Evolutionary conservation across 2,888 invertebrate genomes (phyloP), one percentile per base, ranked within the genome.

Genomic region (Trichogramma dendrolimi): DNA sequence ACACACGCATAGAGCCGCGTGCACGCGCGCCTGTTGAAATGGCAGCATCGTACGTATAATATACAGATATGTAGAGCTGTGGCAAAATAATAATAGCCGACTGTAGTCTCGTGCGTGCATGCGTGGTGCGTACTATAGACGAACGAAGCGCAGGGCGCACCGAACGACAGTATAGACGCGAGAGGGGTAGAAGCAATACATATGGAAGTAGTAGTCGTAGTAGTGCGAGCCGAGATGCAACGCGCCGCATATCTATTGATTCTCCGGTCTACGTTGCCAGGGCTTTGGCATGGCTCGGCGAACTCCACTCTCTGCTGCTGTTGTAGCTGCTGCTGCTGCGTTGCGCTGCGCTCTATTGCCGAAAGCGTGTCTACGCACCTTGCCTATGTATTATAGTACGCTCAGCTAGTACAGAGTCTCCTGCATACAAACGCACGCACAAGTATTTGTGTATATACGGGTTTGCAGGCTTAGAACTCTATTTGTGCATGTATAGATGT

Each of bases 201-300:
- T 71, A 72, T n/a, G n/a, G 71, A 69, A 68, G 70, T 67, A 67
- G 58, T 64, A n/a, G n/a, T n/a, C n/a, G n/a, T n/a, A n/a, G n/a
- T n/a, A n/a, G n/a, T 27, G 27, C 27, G 72, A 73, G 74, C 72
- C 70, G 74, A 75, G 76, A 76, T 78, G 77, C 77, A 77, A 75
- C 73, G 76, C 72, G 71, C 76, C 73, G 76, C 72, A 71, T 76
- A 76, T 76, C 76, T 78, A 78, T 78, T 78, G 78, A 78, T 78
- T 78, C 76, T 72, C 74, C 68, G 71, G 63, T 27, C 27, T 27
- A 27, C 68, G 68, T 70, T 71, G 71, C 72, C 68, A 72, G 70
- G 69, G 68, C 68, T 69, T 70, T 71, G 71, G 72, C 68, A 72
- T 70, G 69, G 67, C 68, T 69, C 66, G 65, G 67, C 67, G 66